Conservation (phyloP, 2,113 vertebrate genomes). For the Crotalus helleri region DNA sequence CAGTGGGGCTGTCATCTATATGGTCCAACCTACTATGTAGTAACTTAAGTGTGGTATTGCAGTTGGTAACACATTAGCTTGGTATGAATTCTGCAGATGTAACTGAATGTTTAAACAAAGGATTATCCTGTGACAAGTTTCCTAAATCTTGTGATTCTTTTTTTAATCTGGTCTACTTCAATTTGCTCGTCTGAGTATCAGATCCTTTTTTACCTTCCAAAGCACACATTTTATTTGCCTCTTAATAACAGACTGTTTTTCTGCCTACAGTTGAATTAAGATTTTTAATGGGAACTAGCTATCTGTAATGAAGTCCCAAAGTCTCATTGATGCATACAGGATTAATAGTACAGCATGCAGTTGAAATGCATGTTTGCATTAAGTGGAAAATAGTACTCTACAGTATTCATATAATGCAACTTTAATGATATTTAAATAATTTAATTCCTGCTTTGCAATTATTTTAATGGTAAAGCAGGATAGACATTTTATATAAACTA, state of each 20-base stretch:
- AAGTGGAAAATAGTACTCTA: background rate
- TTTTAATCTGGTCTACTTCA: background rate
- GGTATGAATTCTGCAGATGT: background rate
- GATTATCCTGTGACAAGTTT: background rate
- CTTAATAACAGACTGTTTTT: slow-evolving; percentile 14
- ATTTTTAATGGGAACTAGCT: background rate
- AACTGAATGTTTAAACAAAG: slow-evolving; percentile 10
- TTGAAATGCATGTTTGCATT: background rate
- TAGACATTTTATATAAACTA: background rate
- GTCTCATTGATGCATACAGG: background rate
- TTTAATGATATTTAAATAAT: background rate
- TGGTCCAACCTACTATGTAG: background rate
- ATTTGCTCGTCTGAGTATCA: slow-evolving; percentile 26
- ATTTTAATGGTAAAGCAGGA: background rate
- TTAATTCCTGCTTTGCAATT: background rate
- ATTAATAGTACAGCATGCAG: background rate
- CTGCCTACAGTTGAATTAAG: slow-evolving; percentile 1
- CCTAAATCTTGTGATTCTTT: background rate
- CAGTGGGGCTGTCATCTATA: background rate
- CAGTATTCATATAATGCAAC: background rate
- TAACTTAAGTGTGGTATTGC: background rate
- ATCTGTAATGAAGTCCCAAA: slow-evolving; percentile 12
- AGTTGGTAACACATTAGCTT: background rate
- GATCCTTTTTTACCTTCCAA: background rate
- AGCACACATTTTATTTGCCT: background rate